Conservation (phyloP, 2,888 invertebrate species). For the Odontocolon sp. region DNA sequence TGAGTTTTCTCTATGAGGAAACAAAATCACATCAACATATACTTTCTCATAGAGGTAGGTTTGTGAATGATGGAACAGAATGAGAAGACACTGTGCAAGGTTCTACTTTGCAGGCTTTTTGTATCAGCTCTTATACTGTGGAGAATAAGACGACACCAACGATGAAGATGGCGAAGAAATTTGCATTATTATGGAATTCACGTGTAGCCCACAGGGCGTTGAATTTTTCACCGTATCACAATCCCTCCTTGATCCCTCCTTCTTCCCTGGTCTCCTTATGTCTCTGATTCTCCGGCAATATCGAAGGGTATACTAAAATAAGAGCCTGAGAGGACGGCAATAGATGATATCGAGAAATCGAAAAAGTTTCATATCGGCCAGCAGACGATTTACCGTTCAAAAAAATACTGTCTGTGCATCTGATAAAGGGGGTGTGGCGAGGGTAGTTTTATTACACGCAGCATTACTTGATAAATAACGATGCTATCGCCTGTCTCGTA, state of each 20-base stretch:
- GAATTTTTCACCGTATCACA: slow-evolving; percentile 37
- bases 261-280: neutral
- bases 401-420: slow-evolving; percentile 17
- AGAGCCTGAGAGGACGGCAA: slow-evolving; percentile 10
- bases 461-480: slow-evolving; percentile 15
- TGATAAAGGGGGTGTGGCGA: slow-evolving; percentile 2
- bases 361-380: slow-evolving; percentile 34
- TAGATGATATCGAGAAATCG: slow-evolving; percentile 26
- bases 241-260: slow-evolving; percentile 27
- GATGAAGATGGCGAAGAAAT: slow-evolving; percentile 30
- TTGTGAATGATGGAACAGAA: too few relatives aligned
- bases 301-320: slow-evolving; percentile 23
- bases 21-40: too few relatives aligned
- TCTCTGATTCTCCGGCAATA: slow-evolving; percentile 37
- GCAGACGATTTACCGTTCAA: slow-evolving; percentile 20
- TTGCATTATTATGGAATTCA: slow-evolving; percentile 48
- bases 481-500: slow-evolving; percentile 7
- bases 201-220: slow-evolving; percentile 39
- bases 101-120: too few relatives aligned
- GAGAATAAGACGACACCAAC: slow-evolving; percentile 16
- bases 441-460: slow-evolving; percentile 21
- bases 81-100: too few relatives aligned
- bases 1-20: too few relatives aligned
- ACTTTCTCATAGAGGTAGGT: too few relatives aligned
- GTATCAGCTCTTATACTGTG: slow-evolving; percentile 2